A percentile compares a stretch with the other conserved stretches of the same genome.
Conservation (phyloP, 2,113 vertebrate species). For the Patagioenas fasciata region DNA sequence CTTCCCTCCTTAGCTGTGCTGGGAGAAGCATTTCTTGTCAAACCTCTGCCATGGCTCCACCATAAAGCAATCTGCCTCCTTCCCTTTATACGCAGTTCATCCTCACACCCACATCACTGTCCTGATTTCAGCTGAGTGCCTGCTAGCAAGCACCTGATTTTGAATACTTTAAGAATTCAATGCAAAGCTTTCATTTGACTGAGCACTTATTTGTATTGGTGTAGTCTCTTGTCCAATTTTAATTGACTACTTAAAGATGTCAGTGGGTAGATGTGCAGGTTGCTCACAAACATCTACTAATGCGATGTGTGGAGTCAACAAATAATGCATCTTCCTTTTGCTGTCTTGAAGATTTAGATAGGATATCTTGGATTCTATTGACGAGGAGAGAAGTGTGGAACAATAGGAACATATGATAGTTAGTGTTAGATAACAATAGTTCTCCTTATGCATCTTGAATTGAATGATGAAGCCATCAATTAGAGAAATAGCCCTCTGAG, state of each 20-base stretch:
- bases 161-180: slow-evolving; percentile 28
- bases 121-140: slow-evolving; percentile 35
- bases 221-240: slow-evolving; percentile 8
- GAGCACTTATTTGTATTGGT: neutral
- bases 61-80: slow-evolving; percentile 45
- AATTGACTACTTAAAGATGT: slow-evolving; percentile 7
- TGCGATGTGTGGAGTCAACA: neutral
- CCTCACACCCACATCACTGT: slow-evolving; percentile 10
- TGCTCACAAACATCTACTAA: slow-evolving; percentile 28
- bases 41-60: slow-evolving; percentile 56
- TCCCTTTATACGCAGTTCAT: slow-evolving; percentile 10
- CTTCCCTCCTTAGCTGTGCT: slow-evolving; percentile 24
- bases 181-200: neutral
- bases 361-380: slow-evolving; percentile 11
- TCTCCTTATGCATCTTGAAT: slow-evolving; percentile 25
- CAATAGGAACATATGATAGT: slow-evolving; percentile 35
- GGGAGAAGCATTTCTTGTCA: slow-evolving; percentile 58
- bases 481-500: slow-evolving; percentile 35
- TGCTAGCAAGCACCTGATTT: slow-evolving; percentile 19
- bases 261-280: neutral
- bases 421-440: slow-evolving; percentile 50
- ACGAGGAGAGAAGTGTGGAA: slow-evolving; percentile 38
- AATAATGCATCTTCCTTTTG: neutral
- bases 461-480: slow-evolving; percentile 35
- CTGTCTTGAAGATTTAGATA: slow-evolving; percentile 13